These are phyloP conservation scores for Pterocles orientalis DNA, from an alignment of 2,113 vertebrate genomes.

Conservation along the genomic window DNA sequence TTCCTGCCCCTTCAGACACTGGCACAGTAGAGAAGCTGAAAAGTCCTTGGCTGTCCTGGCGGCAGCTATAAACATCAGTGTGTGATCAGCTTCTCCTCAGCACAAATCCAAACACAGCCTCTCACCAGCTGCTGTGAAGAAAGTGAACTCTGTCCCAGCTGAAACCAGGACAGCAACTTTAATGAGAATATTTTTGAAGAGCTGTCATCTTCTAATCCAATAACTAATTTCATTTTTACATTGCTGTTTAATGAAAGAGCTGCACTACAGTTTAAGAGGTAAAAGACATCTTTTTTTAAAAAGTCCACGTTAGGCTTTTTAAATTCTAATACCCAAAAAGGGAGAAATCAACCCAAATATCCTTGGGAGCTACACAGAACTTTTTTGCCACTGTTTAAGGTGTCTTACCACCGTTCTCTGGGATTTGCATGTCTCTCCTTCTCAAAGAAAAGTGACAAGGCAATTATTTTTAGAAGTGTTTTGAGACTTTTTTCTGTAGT, in stretches of 20 bases:
- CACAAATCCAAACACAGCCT: too few relatives aligned
- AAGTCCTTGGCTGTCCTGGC: too few relatives aligned
- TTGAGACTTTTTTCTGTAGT: not conserved
- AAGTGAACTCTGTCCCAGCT: too few relatives aligned
- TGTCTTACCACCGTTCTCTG: not conserved
- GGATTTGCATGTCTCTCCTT: not conserved
- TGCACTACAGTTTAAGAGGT: not conserved
- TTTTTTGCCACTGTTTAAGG: not conserved
- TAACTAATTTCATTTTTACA: not conserved
- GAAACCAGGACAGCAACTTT: not conserved
- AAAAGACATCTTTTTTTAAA: not conserved
- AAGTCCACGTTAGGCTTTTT: not conserved
- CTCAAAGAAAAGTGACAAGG: not conserved
- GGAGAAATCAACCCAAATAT: not conserved
- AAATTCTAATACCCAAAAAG: not conserved
- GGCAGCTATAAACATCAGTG: too few relatives aligned
- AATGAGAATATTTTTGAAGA: slow-evolving; percentile 40
- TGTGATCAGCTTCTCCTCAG: too few relatives aligned
- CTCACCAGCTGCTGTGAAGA: too few relatives aligned
- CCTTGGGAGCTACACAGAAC: not conserved
- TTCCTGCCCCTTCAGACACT: too few relatives aligned
- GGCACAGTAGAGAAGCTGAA: too few relatives aligned
- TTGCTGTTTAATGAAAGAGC: not conserved
- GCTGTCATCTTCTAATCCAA: slow-evolving; percentile 9
- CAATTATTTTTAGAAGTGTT: not conserved